A percentile compares a stretch with the other conserved stretches of the same genome.
Evolutionary conservation across 2,888 invertebrate species (phyloP).

Genomic region (Omphaloscelis lunosa): DNA sequence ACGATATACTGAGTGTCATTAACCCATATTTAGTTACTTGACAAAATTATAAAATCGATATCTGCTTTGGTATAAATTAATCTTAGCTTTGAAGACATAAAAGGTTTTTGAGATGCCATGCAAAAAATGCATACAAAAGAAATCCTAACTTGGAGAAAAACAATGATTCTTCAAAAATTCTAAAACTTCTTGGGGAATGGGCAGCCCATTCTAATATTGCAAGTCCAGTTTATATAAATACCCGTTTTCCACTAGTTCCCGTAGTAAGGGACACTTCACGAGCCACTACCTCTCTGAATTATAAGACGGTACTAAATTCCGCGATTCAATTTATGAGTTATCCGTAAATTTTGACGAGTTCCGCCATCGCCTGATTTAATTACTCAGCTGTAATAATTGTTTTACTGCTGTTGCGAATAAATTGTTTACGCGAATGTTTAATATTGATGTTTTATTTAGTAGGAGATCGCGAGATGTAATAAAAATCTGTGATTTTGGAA

Average conservation of each 20-base stretch:
- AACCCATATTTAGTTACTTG: too few relatives aligned
- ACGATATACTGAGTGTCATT: not conserved
- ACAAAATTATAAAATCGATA: not conserved
- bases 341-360: conserved; percentile 81
- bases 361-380: conserved; percentile 76
- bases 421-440: conserved; percentile 44
- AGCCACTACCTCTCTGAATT: conserved; percentile 69
- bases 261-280: conserved; percentile 67
- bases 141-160: too few relatives aligned
- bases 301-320: conserved; percentile 77
- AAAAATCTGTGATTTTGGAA: not conserved
- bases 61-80: not conserved
- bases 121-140: too few relatives aligned
- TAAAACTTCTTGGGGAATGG: not conserved
- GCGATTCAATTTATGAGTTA: conserved; percentile 79
- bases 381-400: conserved; percentile 75
- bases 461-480: not conserved
- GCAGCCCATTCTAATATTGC: not conserved
- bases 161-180: not conserved
- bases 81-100: too few relatives aligned
- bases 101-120: too few relatives aligned
- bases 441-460: conserved; percentile 26
- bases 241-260: not conserved
- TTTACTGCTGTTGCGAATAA: conserved; percentile 72
- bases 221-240: not conserved